These are phyloP conservation scores for Microplitis demolitor DNA, from an alignment of 1,140 invertebrate genomes.

Conservation along the genomic window DNA sequence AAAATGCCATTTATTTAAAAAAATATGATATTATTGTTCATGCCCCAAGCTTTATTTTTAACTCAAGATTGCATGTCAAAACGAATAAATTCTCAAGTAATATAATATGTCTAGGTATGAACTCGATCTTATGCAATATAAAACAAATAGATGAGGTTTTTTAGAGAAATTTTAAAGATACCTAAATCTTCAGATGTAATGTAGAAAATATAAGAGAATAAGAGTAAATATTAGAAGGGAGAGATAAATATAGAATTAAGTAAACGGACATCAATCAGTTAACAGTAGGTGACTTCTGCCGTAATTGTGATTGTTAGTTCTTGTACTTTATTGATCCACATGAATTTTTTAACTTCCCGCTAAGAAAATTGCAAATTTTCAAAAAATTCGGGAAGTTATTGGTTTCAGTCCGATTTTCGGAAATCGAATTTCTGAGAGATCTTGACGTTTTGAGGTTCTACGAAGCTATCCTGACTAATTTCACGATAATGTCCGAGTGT, in stretches of 20 bases:
- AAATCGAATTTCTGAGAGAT: too few relatives aligned
- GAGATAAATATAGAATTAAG: not conserved
- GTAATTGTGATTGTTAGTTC: slow-evolving; percentile 43
- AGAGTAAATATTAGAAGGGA: not conserved
- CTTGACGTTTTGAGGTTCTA: too few relatives aligned
- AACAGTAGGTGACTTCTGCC: slow-evolving; percentile 39
- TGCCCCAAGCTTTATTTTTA: not conserved
- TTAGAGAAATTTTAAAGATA: not conserved
- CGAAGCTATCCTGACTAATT: too few relatives aligned
- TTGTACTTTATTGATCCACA: slow-evolving; percentile 32
- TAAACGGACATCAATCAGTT: slow-evolving; percentile 24
- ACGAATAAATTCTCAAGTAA: not conserved
- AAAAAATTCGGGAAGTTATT: too few relatives aligned
- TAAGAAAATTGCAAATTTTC: too few relatives aligned
- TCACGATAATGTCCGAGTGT: too few relatives aligned
- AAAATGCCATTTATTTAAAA: not conserved
- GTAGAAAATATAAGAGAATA: not conserved
- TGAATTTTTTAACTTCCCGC: too few relatives aligned
- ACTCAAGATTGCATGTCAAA: not conserved
- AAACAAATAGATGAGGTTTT: not conserved
- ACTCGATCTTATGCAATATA: not conserved
- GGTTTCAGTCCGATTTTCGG: too few relatives aligned
- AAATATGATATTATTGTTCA: not conserved
- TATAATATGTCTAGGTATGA: not conserved
- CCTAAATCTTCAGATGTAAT: not conserved